A percentile compares a stretch with the other conserved stretches of the same genome.
phyloP scores from a whole-genome alignment of 1,140 invertebrate species.

The Drosophila kurseongensis region DNA sequence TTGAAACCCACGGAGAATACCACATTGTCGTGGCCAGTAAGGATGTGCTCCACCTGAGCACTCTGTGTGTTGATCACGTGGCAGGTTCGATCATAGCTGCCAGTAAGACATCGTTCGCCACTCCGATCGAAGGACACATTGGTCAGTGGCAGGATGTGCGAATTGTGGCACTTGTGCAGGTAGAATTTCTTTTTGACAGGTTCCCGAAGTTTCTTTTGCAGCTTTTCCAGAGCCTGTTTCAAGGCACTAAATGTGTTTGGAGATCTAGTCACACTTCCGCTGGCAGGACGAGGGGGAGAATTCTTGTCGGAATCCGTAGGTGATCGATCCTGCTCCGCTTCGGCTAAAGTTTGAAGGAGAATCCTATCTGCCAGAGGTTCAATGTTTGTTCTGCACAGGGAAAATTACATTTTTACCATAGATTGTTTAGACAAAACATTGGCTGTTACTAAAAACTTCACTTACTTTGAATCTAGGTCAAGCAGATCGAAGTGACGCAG shows the following conservation, averaged over 20 bases:
- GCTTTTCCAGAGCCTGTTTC: slow-evolving; percentile 85
- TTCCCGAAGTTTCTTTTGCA: slow-evolving; percentile 86
- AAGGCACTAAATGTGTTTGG: slow-evolving; percentile 75
- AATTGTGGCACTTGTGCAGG: slow-evolving; percentile 89
- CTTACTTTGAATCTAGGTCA: slow-evolving; percentile 86
- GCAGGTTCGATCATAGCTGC: slow-evolving; percentile 94
- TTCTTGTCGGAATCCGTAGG: not conserved
- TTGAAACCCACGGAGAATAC: slow-evolving; percentile 92
- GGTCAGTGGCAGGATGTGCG: slow-evolving; percentile 91
- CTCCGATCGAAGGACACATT: slow-evolving; percentile 91
- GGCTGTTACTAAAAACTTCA: not conserved
- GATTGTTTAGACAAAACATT: no score
- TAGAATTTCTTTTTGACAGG: slow-evolving; percentile 87
- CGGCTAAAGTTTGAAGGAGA: slow-evolving; percentile 49
- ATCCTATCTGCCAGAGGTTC: slow-evolving; percentile 59
- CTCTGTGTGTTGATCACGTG: slow-evolving; percentile 91
- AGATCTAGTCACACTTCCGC: slow-evolving; percentile 32
- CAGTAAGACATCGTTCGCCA: slow-evolving; percentile 91
- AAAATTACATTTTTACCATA: no score
- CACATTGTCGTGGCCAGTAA: slow-evolving; percentile 92
- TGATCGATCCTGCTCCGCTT: slow-evolving; percentile 24
- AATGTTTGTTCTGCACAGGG: slow-evolving; percentile 49
- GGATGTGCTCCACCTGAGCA: slow-evolving; percentile 89
- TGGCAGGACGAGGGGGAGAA: slow-evolving; percentile 10
- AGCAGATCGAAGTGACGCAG: slow-evolving; percentile 88